Evolutionary conservation across 1,140 invertebrate species (phyloP), one percentile per base, ranked within the genome.

Genomic region (Arion vulgaris): DNA sequence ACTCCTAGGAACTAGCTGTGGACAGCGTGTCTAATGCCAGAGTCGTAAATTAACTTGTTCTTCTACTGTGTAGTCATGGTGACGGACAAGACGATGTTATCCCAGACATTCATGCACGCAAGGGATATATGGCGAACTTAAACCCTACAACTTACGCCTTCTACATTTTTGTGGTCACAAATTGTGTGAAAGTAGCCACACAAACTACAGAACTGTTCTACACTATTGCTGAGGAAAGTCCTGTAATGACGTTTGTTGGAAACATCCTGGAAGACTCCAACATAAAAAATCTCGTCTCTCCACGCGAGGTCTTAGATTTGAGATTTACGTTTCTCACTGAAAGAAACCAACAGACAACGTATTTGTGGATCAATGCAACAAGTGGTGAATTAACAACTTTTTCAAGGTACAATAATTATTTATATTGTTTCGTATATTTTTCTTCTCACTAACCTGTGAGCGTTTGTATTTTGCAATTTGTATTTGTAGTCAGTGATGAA

Each of bases 251-350:
- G 15, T 41, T 49, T n/a, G 69, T 88, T 1, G 88, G 87, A 32
- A 86, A 86, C 72, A 77, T 89, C 17, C 82, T 85, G 32, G 49
- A 80, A 9, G 86, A 86, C 73, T 82, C 84, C 26, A 83, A 84
- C 41, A 81, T 89, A 15, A 68, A 49, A 49, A 81, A 85, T 34
- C 66, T 85, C 34, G 85, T 85, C 9, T 69, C 51, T 0, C 83
- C 82, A 26, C 74, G 73, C 32, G 86, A 87, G 45, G 82, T 87
- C 79, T 34, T 49, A 69, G 84, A 86, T 69, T 66, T 89, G 28
- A 78, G 84, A 28, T 89, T 86, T 79, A 87, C 83, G 28, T 87
- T 89, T 49, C 80, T 88, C 23, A 85, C 83, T 1, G 85, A 86
- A 73, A 84, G 86, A 28, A 87, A 80, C 32, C 62, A 32, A 13